phyloP scores from a whole-genome alignment of 2,113 vertebrate genomes.

The Pogona vitticeps region DNA sequence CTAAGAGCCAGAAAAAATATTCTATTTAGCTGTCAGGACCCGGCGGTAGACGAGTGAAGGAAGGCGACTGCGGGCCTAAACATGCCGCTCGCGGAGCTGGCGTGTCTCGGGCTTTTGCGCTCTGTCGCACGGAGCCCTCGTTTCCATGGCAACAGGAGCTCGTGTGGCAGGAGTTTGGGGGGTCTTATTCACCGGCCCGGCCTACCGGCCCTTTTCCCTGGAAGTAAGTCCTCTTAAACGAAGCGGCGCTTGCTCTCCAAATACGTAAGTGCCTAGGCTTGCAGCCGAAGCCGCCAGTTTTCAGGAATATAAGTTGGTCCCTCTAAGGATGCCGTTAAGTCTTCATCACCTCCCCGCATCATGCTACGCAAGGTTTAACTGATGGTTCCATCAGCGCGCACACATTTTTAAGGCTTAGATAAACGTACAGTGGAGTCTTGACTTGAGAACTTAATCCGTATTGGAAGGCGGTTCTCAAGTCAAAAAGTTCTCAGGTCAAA shows the following conservation, averaged over 20 bases:
- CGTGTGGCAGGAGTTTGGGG: accelerated
- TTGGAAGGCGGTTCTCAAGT: no score
- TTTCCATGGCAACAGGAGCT: not conserved
- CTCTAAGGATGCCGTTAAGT: no score
- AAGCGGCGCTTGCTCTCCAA: no score
- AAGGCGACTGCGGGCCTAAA: accelerated
- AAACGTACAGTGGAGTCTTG: no score
- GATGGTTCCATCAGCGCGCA: no score
- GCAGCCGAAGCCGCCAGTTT: not conserved
- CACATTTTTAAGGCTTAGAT: no score
- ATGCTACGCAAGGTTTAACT: no score
- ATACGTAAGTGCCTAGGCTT: not conserved
- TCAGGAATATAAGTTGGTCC: not conserved
- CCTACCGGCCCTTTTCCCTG: not conserved
- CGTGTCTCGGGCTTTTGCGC: accelerated
- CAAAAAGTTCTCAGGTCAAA: no score
- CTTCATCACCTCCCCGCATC: no score
- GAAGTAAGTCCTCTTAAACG: not conserved
- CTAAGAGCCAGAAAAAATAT: accelerated
- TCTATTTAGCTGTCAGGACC: not conserved
- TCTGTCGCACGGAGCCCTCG: not conserved
- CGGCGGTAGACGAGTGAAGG: accelerated
- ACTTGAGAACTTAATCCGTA: no score
- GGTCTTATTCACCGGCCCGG: not conserved
- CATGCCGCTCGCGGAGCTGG: not conserved